Evolutionary conservation across 2,113 vertebrate genomes (phyloP).

Genomic region (Nannospalax galili): DNA sequence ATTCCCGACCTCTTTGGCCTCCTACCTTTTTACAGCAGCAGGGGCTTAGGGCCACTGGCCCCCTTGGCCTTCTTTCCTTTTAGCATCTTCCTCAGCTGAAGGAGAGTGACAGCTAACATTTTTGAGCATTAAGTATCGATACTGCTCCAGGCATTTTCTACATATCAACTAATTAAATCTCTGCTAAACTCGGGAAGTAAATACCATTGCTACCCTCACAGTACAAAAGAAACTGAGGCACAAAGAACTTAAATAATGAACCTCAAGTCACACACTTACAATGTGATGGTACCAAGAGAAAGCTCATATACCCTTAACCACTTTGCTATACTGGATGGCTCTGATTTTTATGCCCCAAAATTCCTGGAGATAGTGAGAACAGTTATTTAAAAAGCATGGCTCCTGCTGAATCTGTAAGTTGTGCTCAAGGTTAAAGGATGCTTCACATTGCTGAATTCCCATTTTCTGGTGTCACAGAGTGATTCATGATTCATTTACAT

Average conservation of each 20-base stretch:
- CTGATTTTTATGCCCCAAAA: slow-evolving; percentile 13
- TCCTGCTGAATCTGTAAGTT: neutral
- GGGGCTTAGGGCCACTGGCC: too few species aligned
- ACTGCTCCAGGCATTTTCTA: neutral
- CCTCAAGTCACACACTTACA: neutral
- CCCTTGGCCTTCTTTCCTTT: too few species aligned
- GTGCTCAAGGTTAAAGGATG: neutral
- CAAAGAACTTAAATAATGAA: slow-evolving; percentile 2
- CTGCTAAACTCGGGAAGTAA: neutral
- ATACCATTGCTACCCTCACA: neutral
- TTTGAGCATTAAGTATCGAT: neutral
- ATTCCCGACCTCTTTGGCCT: too few species aligned
- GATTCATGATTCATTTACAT: neutral
- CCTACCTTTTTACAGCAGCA: too few species aligned
- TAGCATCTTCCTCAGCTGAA: too few species aligned
- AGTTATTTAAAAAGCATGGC: neutral
- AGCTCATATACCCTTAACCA: neutral
- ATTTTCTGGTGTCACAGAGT: neutral
- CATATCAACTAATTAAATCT: neutral
- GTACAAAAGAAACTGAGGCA: neutral
- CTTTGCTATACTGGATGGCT: neutral
- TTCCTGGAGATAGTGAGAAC: neutral
- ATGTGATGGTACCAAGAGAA: neutral
- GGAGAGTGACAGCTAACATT: neutral
- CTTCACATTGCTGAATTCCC: neutral